Conservation (phyloP, 2,797 vertebrate species). For the Pangasius djambal region DNA sequence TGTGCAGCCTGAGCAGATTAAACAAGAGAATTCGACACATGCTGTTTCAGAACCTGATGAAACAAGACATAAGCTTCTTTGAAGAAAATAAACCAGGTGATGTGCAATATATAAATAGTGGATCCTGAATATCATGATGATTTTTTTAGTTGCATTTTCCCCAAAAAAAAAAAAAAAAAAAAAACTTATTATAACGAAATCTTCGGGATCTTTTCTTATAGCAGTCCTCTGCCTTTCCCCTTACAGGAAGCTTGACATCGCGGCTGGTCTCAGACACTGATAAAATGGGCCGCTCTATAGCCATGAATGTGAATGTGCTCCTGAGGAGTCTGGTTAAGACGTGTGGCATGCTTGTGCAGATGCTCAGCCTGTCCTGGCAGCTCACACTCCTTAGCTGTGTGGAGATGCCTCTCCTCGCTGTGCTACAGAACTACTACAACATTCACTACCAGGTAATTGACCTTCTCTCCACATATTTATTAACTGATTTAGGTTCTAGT, state of each 20-base stretch:
- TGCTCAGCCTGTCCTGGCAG: constrained; percentile 81
- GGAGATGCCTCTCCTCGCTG: constrained; percentile 73
- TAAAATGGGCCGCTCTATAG: constrained; percentile 80
- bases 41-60: constrained; percentile 81
- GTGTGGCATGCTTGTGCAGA: constrained; percentile 76
- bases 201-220: neutral
- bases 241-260: constrained; percentile 78
- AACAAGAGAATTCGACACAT: constrained; percentile 72
- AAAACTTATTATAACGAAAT: neutral
- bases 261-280: constrained; percentile 82
- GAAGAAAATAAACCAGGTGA: constrained; percentile 81
- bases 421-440: constrained; percentile 75
- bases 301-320: constrained; percentile 76
- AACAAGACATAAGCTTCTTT: constrained; percentile 87
- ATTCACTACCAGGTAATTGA: constrained; percentile 67
- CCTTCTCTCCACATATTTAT: neutral
- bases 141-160: neutral
- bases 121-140: neutral
- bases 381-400: constrained; percentile 82
- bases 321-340: constrained; percentile 76
- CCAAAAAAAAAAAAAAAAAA: neutral
- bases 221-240: neutral
- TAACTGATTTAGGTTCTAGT: neutral
- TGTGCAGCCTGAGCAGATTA: constrained; percentile 68
- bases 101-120: constrained; percentile 1